These are phyloP conservation scores for Cinclus mexicanus DNA, from an alignment of 2,113 vertebrate genomes.

Conservation along the genomic window DNA sequence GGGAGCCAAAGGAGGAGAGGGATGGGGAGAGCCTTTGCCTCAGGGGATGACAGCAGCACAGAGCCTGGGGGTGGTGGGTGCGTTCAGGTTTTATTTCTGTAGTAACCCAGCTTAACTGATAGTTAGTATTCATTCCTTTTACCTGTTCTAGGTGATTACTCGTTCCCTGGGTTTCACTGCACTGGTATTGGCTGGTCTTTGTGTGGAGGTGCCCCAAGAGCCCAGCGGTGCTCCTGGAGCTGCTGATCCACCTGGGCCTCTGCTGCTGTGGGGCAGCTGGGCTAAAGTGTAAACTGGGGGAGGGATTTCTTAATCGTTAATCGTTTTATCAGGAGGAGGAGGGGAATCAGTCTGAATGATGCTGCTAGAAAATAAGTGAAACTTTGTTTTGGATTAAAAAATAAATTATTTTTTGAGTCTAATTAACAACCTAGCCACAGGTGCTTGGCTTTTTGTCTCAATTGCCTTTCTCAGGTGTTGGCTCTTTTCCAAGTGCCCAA, in stretches of 20 bases:
- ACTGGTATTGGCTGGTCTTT: background rate
- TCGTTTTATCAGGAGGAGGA: background rate
- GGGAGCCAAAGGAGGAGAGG: constrained; percentile 55
- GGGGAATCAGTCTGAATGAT: background rate
- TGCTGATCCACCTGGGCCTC: background rate
- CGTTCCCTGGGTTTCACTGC: background rate
- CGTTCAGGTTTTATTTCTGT: background rate
- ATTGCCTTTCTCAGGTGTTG: background rate
- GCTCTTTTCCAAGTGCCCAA: background rate
- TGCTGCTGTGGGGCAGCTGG: background rate
- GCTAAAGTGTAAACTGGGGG: background rate
- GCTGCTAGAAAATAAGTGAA: background rate
- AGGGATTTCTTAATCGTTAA: background rate
- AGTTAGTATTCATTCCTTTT: background rate
- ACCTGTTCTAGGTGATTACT: background rate
- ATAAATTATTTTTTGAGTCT: background rate
- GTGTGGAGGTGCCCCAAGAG: background rate
- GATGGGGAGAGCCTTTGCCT: constrained; percentile 61
- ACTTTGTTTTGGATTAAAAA: background rate
- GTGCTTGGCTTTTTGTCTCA: background rate
- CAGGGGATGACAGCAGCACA: constrained; percentile 70
- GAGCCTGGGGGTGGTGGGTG: background rate
- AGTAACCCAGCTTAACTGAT: background rate
- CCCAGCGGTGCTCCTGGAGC: background rate
- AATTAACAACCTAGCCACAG: background rate